These are phyloP conservation scores for Melanostoma scalare DNA, from an alignment of 2,888 invertebrate species.

Conservation along the genomic window DNA sequence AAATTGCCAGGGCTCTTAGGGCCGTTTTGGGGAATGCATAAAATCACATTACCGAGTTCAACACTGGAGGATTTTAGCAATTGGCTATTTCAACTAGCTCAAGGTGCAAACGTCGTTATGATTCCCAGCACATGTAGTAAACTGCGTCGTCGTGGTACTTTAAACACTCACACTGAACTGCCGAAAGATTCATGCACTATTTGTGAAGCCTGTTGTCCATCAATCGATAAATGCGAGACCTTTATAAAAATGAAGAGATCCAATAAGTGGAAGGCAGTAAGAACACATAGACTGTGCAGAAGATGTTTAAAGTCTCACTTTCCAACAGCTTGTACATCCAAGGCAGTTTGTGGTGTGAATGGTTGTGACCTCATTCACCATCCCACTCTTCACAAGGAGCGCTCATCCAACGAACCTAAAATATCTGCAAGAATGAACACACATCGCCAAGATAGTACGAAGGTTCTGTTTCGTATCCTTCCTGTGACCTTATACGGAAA, in stretches of 20 bases:
- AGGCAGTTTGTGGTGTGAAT: not conserved
- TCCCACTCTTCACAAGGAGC: not conserved
- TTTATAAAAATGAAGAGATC: too few species aligned
- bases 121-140: too few species aligned
- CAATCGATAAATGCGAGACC: too few species aligned
- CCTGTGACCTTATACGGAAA: constrained; percentile 50
- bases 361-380: not conserved
- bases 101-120: too few species aligned
- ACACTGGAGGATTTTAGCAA: too few species aligned
- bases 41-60: not conserved
- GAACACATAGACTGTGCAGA: too few species aligned
- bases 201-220: too few species aligned
- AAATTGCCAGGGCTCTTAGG: constrained; percentile 6
- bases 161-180: not conserved
- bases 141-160: constrained; percentile 9
- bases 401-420: not conserved
- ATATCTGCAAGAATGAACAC: not conserved
- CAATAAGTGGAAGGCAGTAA: too few species aligned
- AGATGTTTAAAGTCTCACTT: too few species aligned
- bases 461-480: constrained; percentile 34
- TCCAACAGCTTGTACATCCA: not conserved
- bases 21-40: constrained; percentile 49
- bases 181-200: not conserved
- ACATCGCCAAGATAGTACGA: not conserved
- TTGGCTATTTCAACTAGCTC: too few species aligned